Percentiles rank a stretch among this genome's conserved stretches.
Conservation (phyloP, 2,113 vertebrate species). For the Stomatorhinus ivindoensis region DNA sequence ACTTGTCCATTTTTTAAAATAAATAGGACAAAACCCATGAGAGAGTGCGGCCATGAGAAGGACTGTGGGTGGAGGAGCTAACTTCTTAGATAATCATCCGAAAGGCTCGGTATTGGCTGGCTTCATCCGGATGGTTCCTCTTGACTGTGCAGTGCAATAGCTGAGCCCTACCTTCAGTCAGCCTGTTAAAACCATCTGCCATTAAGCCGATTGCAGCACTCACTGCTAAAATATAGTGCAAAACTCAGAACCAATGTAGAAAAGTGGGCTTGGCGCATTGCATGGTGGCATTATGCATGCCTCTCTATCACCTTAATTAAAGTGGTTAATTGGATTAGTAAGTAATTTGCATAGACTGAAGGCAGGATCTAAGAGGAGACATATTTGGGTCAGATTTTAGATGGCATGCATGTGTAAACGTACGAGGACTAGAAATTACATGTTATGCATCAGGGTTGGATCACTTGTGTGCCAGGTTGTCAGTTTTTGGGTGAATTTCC, state of each 20-base stretch:
- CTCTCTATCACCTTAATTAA: slow-evolving; percentile 22
- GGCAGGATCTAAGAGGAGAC: slow-evolving; percentile 11
- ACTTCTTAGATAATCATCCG: background rate
- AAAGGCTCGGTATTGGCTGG: background rate
- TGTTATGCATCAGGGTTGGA: background rate
- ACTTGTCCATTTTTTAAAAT: background rate
- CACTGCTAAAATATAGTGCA: background rate
- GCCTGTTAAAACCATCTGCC: background rate
- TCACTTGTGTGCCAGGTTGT: background rate
- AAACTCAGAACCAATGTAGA: background rate
- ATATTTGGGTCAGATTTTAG: slow-evolving; percentile 51
- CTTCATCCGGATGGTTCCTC: background rate
- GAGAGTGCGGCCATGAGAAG: background rate
- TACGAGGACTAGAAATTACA: background rate
- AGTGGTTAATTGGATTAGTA: slow-evolving; percentile 54
- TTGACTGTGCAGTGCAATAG: background rate
- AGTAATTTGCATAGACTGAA: slow-evolving; percentile 41
- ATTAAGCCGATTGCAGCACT: background rate
- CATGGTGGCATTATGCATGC: background rate
- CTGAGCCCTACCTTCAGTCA: background rate
- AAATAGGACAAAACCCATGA: background rate
- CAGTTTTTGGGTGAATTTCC: background rate
- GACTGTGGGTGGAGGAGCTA: background rate
- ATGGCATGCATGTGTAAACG: slow-evolving; percentile 36
- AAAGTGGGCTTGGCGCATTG: background rate